Evolutionary conservation across 2,888 invertebrate species (phyloP).

Genomic region (Eurytoma adleriae): DNA sequence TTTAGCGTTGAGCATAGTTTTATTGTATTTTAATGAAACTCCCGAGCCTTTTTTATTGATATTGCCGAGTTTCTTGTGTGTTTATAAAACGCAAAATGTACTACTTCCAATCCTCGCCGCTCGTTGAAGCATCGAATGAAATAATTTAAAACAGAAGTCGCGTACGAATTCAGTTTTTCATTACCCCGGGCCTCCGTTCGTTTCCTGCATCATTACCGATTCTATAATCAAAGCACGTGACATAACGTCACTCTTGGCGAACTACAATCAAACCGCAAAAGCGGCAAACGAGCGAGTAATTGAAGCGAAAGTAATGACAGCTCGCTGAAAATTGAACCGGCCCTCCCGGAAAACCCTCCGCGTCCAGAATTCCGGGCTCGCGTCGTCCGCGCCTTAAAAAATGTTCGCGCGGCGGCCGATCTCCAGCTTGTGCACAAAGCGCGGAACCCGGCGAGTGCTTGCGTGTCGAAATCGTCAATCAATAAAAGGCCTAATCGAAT

Average conservation of each 20-base stretch:
- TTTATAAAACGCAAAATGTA: no score
- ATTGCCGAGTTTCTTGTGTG: no score
- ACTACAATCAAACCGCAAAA: constrained; percentile 18
- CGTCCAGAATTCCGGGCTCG: constrained; percentile 15
- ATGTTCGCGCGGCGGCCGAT: constrained; percentile 1
- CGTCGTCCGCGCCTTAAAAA: not conserved
- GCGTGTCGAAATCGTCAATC: constrained; percentile 51
- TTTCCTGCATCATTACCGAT: not conserved
- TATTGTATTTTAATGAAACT: no score
- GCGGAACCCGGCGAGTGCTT: not conserved
- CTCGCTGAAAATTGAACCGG: constrained; percentile 9
- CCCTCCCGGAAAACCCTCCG: not conserved
- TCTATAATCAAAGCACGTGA: not conserved
- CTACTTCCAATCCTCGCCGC: no score
- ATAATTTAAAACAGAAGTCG: no score
- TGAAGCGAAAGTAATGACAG: not conserved
- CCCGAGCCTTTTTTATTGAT: no score
- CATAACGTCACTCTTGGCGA: not conserved
- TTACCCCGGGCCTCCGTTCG: no score
- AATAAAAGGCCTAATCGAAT: constrained; percentile 54
- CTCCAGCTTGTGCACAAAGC: not conserved
- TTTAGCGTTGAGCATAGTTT: no score
- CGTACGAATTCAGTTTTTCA: no score
- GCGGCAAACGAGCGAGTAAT: constrained; percentile 13
- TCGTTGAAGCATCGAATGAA: no score